Percentiles rank a stretch among this genome's conserved stretches.
Conservation (phyloP, 1,140 invertebrate genomes). For the Drosophila athabasca region DNA sequence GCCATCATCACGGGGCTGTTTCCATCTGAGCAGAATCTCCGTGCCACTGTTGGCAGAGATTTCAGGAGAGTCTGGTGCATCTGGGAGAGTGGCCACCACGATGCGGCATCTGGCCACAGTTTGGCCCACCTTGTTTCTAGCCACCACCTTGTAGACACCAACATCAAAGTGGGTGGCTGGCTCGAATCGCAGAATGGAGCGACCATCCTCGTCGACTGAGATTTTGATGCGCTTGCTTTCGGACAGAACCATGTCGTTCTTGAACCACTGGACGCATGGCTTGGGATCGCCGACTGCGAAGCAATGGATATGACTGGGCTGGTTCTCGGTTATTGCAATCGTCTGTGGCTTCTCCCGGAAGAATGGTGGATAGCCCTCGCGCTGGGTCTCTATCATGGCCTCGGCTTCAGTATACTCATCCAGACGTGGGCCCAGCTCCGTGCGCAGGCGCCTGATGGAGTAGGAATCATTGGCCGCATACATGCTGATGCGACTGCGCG, state of each 20-base stretch:
- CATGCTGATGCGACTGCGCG: conserved; percentile 89
- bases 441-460: conserved; percentile 89
- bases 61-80: conserved; percentile 94
- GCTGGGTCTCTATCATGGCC: conserved; percentile 91
- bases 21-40: conserved; percentile 95
- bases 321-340: conserved; percentile 91
- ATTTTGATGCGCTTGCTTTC: conserved; percentile 92
- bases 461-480: conserved; percentile 89
- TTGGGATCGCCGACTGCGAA: conserved; percentile 94
- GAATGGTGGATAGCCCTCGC: conserved; percentile 91
- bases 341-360: conserved; percentile 92
- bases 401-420: conserved; percentile 93
- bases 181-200: conserved; percentile 90
- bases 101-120: conserved; percentile 90
- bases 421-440: conserved; percentile 91
- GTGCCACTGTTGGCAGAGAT: conserved; percentile 92
- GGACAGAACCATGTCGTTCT: conserved; percentile 93
- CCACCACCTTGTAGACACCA: conserved; percentile 98
- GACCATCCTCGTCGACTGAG: conserved; percentile 89
- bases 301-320: conserved; percentile 91
- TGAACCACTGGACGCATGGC: conserved; percentile 97
- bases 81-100: conserved; percentile 90
- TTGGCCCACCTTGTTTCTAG: conserved; percentile 93
- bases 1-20: conserved; percentile 92
- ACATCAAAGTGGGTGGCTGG: conserved; percentile 91